A percentile compares a stretch with the other conserved stretches of the same genome.
Conservation (phyloP, 1,140 invertebrate species). For the Diorhabda carinulata region DNA sequence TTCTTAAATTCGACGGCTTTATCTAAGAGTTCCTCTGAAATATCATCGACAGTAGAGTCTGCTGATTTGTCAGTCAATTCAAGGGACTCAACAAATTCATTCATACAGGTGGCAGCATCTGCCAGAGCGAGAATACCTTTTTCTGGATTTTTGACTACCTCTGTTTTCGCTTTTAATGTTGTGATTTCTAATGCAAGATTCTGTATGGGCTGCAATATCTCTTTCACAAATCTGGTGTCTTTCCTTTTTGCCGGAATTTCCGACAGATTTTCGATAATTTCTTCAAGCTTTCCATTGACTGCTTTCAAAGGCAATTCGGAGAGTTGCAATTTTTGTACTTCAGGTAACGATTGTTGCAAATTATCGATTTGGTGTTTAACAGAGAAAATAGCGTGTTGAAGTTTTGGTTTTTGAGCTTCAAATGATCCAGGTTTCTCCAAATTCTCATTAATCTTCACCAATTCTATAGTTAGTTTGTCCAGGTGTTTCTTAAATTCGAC, state of each 20-base stretch:
- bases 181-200: not conserved
- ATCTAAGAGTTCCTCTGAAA: not conserved
- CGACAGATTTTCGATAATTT: conserved; percentile 14
- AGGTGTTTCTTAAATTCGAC: not conserved
- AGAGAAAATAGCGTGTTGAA: conserved; percentile 14
- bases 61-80: not conserved
- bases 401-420: conserved; percentile 16
- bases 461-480: conserved; percentile 18
- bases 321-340: conserved; percentile 8
- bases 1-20: not conserved
- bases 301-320: not conserved
- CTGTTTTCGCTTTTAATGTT: not conserved
- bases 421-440: conserved; percentile 20
- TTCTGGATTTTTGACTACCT: not conserved
- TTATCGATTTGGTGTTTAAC: not conserved
- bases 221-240: not conserved
- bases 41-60: not conserved
- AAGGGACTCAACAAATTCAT: not conserved
- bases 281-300: not conserved
- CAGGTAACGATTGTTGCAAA: conserved; percentile 1
- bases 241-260: not conserved
- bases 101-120: not conserved
- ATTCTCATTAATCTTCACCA: conserved; percentile 20
- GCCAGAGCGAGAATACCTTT: not conserved
- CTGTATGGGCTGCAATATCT: not conserved